These are phyloP conservation scores for Ophion obscuratus DNA, from an alignment of 2,888 invertebrate genomes.

Conservation along the genomic window DNA sequence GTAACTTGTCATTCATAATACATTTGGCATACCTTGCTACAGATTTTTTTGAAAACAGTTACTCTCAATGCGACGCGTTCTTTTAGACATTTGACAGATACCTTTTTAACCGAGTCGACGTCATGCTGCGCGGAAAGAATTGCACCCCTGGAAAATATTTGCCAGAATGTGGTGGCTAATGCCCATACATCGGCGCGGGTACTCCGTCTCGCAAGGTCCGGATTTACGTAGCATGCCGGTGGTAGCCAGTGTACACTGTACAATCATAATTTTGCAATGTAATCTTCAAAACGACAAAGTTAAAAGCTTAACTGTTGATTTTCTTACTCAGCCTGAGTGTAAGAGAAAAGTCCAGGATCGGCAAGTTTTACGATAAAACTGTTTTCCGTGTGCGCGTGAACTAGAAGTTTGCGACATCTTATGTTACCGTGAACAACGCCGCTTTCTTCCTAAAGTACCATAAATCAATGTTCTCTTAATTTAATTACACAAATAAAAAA, in stretches of 20 bases:
- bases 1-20: too few relatives aligned
- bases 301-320: not conserved
- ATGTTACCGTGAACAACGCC: constrained; percentile 94
- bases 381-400: constrained; percentile 89
- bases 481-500: not conserved
- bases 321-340: constrained; percentile 87
- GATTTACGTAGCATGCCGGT: constrained; percentile 91
- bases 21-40: too few relatives aligned
- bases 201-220: constrained; percentile 88
- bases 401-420: constrained; percentile 92
- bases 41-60: not conserved
- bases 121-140: constrained; percentile 81
- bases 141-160: constrained; percentile 93
- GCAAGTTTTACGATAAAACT: constrained; percentile 91
- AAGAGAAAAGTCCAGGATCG: constrained; percentile 90
- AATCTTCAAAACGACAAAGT: not conserved
- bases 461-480: constrained; percentile 22
- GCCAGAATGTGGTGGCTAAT: constrained; percentile 96
- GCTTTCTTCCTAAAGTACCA: constrained; percentile 88
- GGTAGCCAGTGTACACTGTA: constrained; percentile 96
- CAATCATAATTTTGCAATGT: constrained; percentile 48
- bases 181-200: constrained; percentile 95
- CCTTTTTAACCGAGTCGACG: constrained; percentile 81
- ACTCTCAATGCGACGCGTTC: too few relatives aligned
- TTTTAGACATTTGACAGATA: constrained; percentile 55